A percentile compares a stretch with the other conserved stretches of the same genome.
Evolutionary conservation across 64 coral and sea anemone species (phyloP).

Genomic region (Astreopora myriophthalma): DNA sequence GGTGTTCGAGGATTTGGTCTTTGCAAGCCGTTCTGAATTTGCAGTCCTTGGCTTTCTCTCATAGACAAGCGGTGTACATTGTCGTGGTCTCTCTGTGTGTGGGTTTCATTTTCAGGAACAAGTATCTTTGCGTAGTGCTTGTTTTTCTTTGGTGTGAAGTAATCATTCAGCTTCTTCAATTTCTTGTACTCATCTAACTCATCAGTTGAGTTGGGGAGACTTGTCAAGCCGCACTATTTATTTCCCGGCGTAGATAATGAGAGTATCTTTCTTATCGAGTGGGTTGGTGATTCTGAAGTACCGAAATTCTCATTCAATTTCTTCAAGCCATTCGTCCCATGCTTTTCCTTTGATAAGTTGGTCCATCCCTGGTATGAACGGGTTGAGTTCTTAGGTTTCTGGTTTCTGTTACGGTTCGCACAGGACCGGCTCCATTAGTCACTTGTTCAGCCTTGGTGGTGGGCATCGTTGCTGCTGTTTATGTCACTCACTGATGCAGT

Average conservation of each 20-base stretch:
- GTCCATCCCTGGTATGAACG: not conserved
- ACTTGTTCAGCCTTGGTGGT: no score
- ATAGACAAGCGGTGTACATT: not conserved
- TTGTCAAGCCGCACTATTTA: conserved; percentile 15
- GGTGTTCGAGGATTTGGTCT: not conserved
- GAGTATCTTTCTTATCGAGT: conserved; percentile 34
- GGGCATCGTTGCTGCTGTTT: no score
- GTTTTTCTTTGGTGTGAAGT: conserved; percentile 35
- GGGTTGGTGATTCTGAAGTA: not conserved
- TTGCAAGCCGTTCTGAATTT: not conserved
- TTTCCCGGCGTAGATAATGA: conserved; percentile 39
- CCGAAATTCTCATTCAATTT: not conserved
- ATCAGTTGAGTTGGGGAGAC: not conserved
- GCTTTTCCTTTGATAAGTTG: no score
- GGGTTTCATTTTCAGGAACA: no score
- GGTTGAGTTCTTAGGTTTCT: not conserved
- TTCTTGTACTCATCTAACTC: not conserved
- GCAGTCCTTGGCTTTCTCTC: conserved; percentile 11
- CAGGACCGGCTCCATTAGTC: not conserved
- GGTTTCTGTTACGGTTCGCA: not conserved
- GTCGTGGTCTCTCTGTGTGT: not conserved
- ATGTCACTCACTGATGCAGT: no score
- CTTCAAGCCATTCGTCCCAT: conserved; percentile 24
- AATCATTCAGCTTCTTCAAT: conserved; percentile 21
- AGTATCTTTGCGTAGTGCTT: conserved; percentile 22